These are phyloP conservation scores for Hesperophylax magnus DNA, from an alignment of 1,140 invertebrate genomes.

Conservation along the genomic window DNA sequence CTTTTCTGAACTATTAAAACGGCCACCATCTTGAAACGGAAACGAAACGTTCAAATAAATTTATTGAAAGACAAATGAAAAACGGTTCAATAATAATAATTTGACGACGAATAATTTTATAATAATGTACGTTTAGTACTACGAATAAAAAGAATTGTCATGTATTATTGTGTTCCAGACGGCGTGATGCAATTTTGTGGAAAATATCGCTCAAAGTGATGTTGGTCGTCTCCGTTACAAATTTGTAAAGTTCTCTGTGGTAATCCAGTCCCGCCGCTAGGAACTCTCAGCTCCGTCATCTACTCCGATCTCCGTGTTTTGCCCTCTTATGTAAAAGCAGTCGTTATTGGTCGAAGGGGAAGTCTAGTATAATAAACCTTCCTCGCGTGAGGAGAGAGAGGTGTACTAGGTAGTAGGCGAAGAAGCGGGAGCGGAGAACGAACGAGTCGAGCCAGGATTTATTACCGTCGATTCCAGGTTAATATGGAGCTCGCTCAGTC, in stretches of 20 bases:
- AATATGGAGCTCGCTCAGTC: slow-evolving; percentile 20
- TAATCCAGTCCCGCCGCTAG: neutral
- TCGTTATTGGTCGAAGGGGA: slow-evolving; percentile 24
- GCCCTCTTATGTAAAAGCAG: neutral
- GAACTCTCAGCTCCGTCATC: neutral
- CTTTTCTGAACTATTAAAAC: too few species aligned
- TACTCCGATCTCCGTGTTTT: neutral
- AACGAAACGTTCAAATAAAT: too few species aligned
- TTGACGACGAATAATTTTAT: too few species aligned
- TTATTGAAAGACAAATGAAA: too few species aligned
- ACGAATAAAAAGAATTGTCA: too few species aligned
- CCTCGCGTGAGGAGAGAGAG: neutral
- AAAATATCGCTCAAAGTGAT: neutral
- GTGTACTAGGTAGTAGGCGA: too few species aligned
- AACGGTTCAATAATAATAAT: too few species aligned
- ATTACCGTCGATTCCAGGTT: slow-evolving; percentile 50
- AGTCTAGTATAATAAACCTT: neutral
- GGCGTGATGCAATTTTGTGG: too few species aligned
- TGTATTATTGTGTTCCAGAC: too few species aligned
- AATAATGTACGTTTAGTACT: too few species aligned
- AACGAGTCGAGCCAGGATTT: slow-evolving; percentile 41
- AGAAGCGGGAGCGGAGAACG: neutral
- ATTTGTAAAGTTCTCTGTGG: neutral
- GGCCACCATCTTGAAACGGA: too few species aligned
- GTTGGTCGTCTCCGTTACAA: neutral